phyloP scores from a whole-genome alignment of 2,797 vertebrate genomes.

The Paramormyrops hopkinsi region DNA sequence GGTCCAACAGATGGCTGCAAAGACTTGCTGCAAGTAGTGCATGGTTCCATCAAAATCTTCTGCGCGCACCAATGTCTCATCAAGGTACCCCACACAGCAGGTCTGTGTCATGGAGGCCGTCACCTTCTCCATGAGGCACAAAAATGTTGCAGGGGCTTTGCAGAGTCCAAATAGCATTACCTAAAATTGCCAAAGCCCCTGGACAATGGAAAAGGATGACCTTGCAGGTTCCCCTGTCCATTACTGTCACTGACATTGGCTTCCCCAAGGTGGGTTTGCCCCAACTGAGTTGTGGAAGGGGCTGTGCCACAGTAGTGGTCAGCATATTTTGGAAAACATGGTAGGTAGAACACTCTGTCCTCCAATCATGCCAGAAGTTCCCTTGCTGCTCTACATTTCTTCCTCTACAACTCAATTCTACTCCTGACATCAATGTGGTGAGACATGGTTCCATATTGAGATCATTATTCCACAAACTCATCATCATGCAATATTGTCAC shows the following conservation, averaged over 20 bases:
- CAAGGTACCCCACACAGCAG: neutral
- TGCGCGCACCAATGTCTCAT: neutral
- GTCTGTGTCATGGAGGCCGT: neutral
- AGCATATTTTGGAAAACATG: neutral
- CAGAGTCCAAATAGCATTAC: neutral
- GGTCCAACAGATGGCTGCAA: neutral
- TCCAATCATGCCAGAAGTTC: neutral
- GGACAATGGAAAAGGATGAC: neutral
- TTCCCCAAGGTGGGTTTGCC: neutral
- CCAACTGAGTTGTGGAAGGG: neutral
- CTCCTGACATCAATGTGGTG: neutral
- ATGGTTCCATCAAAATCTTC: neutral
- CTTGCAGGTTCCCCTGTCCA: neutral
- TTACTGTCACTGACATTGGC: neutral
- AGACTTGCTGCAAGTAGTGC: neutral
- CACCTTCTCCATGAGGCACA: neutral
- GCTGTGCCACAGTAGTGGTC: neutral
- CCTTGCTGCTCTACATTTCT: neutral
- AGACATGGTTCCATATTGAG: neutral
- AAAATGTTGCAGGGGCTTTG: neutral
- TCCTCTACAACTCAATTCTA: neutral
- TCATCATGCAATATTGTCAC: neutral
- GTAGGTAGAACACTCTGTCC: neutral
- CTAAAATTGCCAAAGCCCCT: neutral
- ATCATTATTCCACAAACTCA: neutral